Percentiles rank a stretch among this genome's conserved stretches.
Conservation (phyloP, 2,888 invertebrate species). For the Cataglyphis rosenhaueri region DNA sequence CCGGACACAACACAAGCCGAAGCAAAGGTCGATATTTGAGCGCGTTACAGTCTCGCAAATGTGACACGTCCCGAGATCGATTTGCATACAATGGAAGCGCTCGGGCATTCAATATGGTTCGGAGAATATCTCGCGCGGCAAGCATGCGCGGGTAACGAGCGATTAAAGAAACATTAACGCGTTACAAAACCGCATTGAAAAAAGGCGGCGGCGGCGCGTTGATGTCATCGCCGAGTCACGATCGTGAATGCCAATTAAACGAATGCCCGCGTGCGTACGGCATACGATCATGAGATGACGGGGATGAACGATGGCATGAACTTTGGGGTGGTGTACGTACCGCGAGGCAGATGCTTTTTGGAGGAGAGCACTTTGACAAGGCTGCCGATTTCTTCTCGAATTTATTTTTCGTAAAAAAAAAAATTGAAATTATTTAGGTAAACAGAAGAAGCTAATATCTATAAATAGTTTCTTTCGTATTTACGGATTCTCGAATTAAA, state of each 20-base stretch:
- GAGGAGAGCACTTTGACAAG: conserved; percentile 74
- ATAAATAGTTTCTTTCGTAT: neutral
- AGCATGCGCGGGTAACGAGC: conserved; percentile 47
- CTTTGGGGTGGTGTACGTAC: neutral
- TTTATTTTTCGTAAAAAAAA: conserved; percentile 62
- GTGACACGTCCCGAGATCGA: conserved; percentile 43
- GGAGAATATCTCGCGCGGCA: conserved; percentile 50
- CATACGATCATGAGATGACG: neutral
- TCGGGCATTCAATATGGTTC: conserved; percentile 43
- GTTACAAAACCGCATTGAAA: conserved; percentile 45
- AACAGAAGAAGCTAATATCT: conserved; percentile 10
- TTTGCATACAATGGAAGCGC: conserved; percentile 47
- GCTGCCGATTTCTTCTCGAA: conserved; percentile 71
- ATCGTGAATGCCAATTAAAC: conserved; percentile 48
- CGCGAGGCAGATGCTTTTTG: conserved; percentile 60
- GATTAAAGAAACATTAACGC: conserved; percentile 55
- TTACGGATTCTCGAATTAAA: neutral
- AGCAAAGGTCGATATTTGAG: conserved; percentile 47
- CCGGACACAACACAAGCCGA: conserved; percentile 9
- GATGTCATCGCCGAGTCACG: conserved; percentile 55
- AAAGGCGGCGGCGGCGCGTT: conserved; percentile 35
- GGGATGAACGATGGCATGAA: neutral
- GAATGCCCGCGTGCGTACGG: conserved; percentile 35
- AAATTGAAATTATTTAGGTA: conserved; percentile 56
- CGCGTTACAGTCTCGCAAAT: conserved; percentile 29